phyloP scores from a whole-genome alignment of 1,140 invertebrate genomes.

The Drosophila melanica region DNA sequence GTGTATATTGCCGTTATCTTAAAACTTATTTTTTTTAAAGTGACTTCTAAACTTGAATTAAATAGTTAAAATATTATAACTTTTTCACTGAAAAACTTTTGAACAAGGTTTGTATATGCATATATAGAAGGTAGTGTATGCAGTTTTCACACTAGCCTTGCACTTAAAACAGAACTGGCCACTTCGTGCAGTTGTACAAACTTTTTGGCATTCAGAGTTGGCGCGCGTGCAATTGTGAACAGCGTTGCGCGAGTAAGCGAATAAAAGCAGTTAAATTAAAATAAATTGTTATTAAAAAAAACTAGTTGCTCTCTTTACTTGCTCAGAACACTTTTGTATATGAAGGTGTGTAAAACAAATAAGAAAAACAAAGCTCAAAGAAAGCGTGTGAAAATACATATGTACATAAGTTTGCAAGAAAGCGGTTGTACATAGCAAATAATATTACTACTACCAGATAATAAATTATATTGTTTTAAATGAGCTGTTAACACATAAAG shows the following conservation, averaged over 20 bases:
- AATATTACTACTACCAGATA: background rate
- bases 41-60: background rate
- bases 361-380: background rate
- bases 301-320: slow-evolving; percentile 15
- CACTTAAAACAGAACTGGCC: slow-evolving; percentile 41
- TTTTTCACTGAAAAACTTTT: background rate
- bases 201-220: slow-evolving; percentile 76
- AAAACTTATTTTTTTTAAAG: background rate
- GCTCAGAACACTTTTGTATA: slow-evolving; percentile 38
- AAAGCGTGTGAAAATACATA: slow-evolving; percentile 15
- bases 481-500: slow-evolving; percentile 9
- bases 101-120: background rate
- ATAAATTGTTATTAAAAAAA: slow-evolving; percentile 39
- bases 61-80: background rate
- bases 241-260: slow-evolving; percentile 51
- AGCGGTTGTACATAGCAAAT: slow-evolving; percentile 5
- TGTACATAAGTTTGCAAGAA: slow-evolving; percentile 32
- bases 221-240: slow-evolving; percentile 70
- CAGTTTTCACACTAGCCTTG: slow-evolving; percentile 16
- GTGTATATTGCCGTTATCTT: background rate
- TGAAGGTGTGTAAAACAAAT: slow-evolving; percentile 64
- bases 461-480: slow-evolving; percentile 6
- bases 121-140: slow-evolving; percentile 16
- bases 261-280: slow-evolving; percentile 58
- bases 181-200: slow-evolving; percentile 48